Conservation (phyloP, 92 coral and sea anemone species). For the Epizoanthus illoricatus region DNA sequence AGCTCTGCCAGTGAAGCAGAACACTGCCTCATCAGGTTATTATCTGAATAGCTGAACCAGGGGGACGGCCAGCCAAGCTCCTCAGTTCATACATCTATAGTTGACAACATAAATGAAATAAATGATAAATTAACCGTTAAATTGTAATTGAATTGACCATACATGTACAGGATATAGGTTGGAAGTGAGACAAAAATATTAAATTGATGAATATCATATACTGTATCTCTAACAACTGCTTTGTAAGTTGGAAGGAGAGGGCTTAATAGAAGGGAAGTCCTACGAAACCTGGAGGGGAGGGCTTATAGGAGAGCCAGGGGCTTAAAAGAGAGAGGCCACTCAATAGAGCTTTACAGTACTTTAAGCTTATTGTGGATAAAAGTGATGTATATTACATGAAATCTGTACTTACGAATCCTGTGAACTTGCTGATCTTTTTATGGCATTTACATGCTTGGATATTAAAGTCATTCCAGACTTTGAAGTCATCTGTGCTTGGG, state of each 20-base stretch:
- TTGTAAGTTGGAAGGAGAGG: too few relatives aligned
- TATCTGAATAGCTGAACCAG: slow-evolving; percentile 25
- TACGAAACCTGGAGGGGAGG: too few relatives aligned
- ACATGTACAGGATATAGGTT: background rate
- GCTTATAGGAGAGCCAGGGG: too few relatives aligned
- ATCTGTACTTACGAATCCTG: background rate
- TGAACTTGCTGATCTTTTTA: slow-evolving; percentile 11
- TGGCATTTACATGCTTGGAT: background rate
- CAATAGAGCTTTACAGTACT: background rate
- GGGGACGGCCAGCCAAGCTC: slow-evolving; percentile 17
- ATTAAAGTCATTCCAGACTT: background rate
- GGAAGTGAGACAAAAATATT: too few relatives aligned
- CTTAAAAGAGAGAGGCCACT: background rate
- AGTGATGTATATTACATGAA: background rate
- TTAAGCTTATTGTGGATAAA: background rate
- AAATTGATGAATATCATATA: too few relatives aligned
- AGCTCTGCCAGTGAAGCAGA: background rate
- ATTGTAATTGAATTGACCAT: background rate
- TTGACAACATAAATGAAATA: background rate
- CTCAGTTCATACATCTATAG: slow-evolving; percentile 4
- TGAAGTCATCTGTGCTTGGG: background rate
- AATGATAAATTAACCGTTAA: background rate
- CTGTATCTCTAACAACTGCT: too few relatives aligned
- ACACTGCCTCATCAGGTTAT: slow-evolving; percentile 4
- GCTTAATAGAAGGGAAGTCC: too few relatives aligned